Conservation (phyloP, 2,888 invertebrate genomes). For the Himalopsyche anomala region DNA sequence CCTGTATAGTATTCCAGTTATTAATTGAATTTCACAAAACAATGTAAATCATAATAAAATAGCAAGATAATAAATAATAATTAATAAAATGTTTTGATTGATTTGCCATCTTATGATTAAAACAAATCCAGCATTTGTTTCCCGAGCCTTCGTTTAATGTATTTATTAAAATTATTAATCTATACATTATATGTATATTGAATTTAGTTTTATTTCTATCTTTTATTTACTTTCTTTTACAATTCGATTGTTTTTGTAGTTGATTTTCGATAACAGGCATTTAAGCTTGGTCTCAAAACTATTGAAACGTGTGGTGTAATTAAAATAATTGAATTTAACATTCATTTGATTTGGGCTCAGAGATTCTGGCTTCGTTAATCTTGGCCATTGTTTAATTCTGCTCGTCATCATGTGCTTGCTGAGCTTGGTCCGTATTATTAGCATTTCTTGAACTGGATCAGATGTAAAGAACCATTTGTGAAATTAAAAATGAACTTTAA, state of each 20-base stretch:
- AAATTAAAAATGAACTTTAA: slow-evolving; percentile 6
- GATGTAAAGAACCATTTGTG: not conserved
- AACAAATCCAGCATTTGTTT: too few species aligned
- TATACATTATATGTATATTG: too few species aligned
- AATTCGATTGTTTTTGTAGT: not conserved
- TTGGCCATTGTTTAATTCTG: slow-evolving; percentile 61
- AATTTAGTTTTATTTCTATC: not conserved
- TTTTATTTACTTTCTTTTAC: not conserved
- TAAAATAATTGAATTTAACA: slow-evolving; percentile 58
- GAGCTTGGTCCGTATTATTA: slow-evolving; percentile 18
- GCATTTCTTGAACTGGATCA: slow-evolving; percentile 29
- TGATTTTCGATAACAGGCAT: slow-evolving; percentile 10
- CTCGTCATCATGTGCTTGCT: slow-evolving; percentile 53
- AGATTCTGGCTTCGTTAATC: slow-evolving; percentile 57
- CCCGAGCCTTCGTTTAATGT: too few species aligned
- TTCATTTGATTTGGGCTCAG: slow-evolving; percentile 56
- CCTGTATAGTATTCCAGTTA: too few species aligned
- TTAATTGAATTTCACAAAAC: too few species aligned
- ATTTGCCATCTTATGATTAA: too few species aligned
- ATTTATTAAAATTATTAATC: too few species aligned
- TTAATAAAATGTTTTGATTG: too few species aligned
- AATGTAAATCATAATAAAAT: too few species aligned
- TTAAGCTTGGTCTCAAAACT: not conserved
- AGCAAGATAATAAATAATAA: too few species aligned
- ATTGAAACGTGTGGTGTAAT: slow-evolving; percentile 51